Evolutionary conservation across 2,888 invertebrate species (phyloP), one percentile per base, ranked within the genome.

Genomic region (Anthrax anthrax): DNA sequence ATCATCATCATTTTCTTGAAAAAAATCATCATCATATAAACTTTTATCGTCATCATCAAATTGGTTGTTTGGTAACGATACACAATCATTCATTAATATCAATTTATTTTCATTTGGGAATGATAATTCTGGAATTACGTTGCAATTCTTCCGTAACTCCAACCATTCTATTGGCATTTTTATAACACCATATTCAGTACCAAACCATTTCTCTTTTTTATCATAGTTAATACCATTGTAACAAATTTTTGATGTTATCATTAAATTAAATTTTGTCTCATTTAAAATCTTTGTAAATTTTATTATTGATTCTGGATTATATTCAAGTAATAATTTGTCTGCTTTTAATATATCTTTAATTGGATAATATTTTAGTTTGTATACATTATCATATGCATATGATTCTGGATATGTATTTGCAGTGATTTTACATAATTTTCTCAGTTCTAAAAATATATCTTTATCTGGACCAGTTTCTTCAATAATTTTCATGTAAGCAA

Each of bases 311-410:
- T 80, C 69, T 1, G 81, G 78, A 60, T 84, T 74, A 58, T 82
- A 89, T 49, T 84, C 79, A 58, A 77, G 81, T 60, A 76, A 78
- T 2, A 87, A 65, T 43, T 76, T 70, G 37, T 75, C 73, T 0
- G 88, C 89, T 1, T 79, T 78, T 50, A 89, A 72, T 59, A 80
- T 84, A 63, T 87, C 79, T 52, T 75, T 69, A 0, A 84, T 77
- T 0, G 81, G 77, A 62, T 78, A 88, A 57, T 76, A 72, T 51
- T 84, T 84, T 86, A 90, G 85, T 56, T 76, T 76, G 61, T 82
- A 83, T 3, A 86, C 87, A 56, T 83, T 78, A 41, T 84, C 81
- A 0, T 72, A 68, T 0, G 86, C 76, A 46, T 73, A 71, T 2
- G 72, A 70, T 57, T 84, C 84, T 51, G 78, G 76, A 37, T 73